phyloP scores from a whole-genome alignment of 2,888 invertebrate genomes.

The Venusia cambrica region DNA sequence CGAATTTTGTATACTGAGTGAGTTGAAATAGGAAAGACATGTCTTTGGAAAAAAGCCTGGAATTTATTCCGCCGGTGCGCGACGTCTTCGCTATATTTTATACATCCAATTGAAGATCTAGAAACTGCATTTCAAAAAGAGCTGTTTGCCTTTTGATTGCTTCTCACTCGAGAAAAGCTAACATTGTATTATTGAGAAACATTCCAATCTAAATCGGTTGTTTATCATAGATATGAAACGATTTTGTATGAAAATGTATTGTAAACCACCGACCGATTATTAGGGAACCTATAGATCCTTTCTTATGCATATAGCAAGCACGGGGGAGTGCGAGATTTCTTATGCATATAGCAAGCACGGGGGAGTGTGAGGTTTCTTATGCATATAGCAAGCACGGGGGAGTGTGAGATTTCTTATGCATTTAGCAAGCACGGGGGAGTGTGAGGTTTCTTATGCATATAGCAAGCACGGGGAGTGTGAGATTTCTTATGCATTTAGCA shows the following conservation, averaged over 20 bases:
- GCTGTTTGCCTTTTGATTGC: constrained; percentile 44
- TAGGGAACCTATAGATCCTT: no score
- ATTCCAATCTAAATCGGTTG: constrained; percentile 18
- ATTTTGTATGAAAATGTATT: neutral
- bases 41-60: constrained; percentile 9
- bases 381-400: no score
- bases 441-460: no score
- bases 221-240: constrained; percentile 20
- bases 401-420: no score
- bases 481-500: no score
- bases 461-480: no score
- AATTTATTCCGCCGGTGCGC: constrained; percentile 23
- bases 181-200: constrained; percentile 28
- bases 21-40: constrained; percentile 8
- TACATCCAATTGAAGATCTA: constrained; percentile 30
- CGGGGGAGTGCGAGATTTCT: no score
- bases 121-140: constrained; percentile 36
- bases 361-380: no score
- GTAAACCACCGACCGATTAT: no score
- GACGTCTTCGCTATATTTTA: constrained; percentile 15
- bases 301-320: constrained; percentile 21
- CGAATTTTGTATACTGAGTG: no score
- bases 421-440: no score
- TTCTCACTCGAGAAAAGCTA: constrained; percentile 35
- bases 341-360: no score